Conservation (phyloP, 1,140 invertebrate genomes). For the Aphelenchoides fujianensis region DNA sequence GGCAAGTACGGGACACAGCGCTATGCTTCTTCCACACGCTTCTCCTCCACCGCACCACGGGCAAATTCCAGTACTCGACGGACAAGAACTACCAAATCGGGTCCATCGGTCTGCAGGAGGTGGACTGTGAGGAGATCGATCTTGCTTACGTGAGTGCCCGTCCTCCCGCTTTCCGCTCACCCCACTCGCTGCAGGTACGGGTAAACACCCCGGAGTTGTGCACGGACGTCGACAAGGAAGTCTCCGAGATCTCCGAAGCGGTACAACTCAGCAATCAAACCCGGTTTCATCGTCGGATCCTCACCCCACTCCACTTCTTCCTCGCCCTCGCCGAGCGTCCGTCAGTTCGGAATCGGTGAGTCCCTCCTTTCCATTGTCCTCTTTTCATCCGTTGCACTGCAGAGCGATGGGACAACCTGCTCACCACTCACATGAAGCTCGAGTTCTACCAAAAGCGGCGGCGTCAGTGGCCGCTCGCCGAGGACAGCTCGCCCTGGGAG, state of each 20-base stretch:
- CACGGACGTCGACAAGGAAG: slow-evolving; percentile 40
- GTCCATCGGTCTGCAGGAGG: slow-evolving; percentile 43
- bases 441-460: slow-evolving; percentile 50
- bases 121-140: slow-evolving; percentile 48
- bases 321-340: slow-evolving; percentile 22
- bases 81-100: slow-evolving; percentile 47
- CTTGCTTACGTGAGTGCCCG: slow-evolving; percentile 44
- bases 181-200: slow-evolving; percentile 35
- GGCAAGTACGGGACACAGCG: slow-evolving; percentile 41
- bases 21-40: slow-evolving; percentile 48
- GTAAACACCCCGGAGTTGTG: slow-evolving; percentile 50
- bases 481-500: slow-evolving; percentile 48
- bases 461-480: slow-evolving; percentile 49
- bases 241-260: slow-evolving; percentile 32
- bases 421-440: slow-evolving; percentile 39
- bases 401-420: slow-evolving; percentile 46
- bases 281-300: slow-evolving; percentile 31
- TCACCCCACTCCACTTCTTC: slow-evolving; percentile 32
- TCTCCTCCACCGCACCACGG: slow-evolving; percentile 38
- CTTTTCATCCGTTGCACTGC: slow-evolving; percentile 20
- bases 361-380: not conserved
- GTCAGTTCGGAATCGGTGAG: slow-evolving; percentile 37
- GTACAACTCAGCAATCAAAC: slow-evolving; percentile 21
- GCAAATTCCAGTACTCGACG: slow-evolving; percentile 43
- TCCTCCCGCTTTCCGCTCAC: not conserved